Percentiles rank a stretch among this genome's conserved stretches.
These are phyloP conservation scores for Drosophila subpulchrella DNA, from an alignment of 1,140 invertebrate genomes.

Conservation along the genomic window DNA sequence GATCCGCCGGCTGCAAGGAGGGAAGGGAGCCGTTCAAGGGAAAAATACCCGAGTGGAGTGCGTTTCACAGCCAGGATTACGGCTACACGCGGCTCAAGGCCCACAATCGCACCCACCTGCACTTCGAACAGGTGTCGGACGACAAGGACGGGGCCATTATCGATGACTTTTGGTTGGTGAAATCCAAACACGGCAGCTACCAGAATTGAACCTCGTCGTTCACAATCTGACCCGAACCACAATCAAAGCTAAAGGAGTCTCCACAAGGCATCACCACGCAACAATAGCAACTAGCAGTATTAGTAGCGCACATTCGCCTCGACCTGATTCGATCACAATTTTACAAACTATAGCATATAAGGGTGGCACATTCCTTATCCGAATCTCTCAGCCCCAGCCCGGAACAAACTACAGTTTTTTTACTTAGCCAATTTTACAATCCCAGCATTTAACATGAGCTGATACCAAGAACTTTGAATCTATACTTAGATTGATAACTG, in stretches of 20 bases:
- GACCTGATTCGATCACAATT: slow-evolving; percentile 26
- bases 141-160: slow-evolving; percentile 90
- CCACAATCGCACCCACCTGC: slow-evolving; percentile 93
- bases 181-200: slow-evolving; percentile 86
- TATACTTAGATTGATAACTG: background rate
- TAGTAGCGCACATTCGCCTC: slow-evolving; percentile 62
- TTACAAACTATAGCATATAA: slow-evolving; percentile 9
- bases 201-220: slow-evolving; percentile 54
- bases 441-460: slow-evolving; percentile 21
- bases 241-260: slow-evolving; percentile 39
- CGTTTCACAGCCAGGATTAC: slow-evolving; percentile 91
- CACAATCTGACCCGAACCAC: slow-evolving; percentile 76
- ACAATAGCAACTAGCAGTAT: slow-evolving; percentile 62
- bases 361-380: slow-evolving; percentile 18
- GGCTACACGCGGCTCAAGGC: slow-evolving; percentile 95
- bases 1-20: slow-evolving; percentile 94
- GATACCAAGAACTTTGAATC: background rate
- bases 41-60: slow-evolving; percentile 81
- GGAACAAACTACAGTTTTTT: slow-evolving; percentile 29
- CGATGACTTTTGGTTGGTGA: slow-evolving; percentile 91
- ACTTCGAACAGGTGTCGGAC: slow-evolving; percentile 96
- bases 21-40: slow-evolving; percentile 85
- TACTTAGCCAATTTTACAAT: slow-evolving; percentile 51
- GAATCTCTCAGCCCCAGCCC: background rate
- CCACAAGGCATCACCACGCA: background rate